phyloP scores from a whole-genome alignment of 1,140 invertebrate species.

The Papilio polytes region DNA sequence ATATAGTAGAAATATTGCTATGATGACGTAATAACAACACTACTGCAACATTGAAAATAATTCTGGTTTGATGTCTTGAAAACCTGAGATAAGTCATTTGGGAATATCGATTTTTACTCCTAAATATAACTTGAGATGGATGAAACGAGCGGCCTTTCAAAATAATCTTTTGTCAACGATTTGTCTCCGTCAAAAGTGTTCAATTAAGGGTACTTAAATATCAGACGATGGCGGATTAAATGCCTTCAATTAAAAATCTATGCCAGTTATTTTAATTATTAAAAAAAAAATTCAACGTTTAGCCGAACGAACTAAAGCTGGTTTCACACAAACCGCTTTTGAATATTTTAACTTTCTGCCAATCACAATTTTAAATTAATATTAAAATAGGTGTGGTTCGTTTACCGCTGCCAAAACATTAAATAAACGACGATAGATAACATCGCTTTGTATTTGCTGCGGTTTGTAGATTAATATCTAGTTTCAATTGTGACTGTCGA shows the following conservation, averaged over 20 bases:
- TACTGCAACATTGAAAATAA: too few relatives aligned
- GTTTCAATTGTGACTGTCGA: conserved; percentile 6
- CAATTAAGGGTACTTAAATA: conserved; percentile 39
- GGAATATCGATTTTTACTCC: conserved; percentile 7
- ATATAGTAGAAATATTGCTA: too few relatives aligned
- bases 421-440: conserved; percentile 16
- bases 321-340: conserved; percentile 2
- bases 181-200: conserved; percentile 33
- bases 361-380: background rate
- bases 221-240: conserved; percentile 35
- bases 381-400: background rate
- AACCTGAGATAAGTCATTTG: background rate
- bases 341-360: conserved; percentile 11
- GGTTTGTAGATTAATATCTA: conserved; percentile 15
- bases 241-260: conserved; percentile 39
- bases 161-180: conserved; percentile 17
- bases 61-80: conserved; percentile 36
- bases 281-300: too few relatives aligned
- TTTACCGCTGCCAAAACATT: conserved; percentile 11
- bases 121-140: background rate
- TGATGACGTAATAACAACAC: too few relatives aligned
- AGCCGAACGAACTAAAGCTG: conserved; percentile 2
- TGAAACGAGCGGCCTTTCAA: background rate
- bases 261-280: conserved; percentile 32
- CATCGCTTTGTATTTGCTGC: background rate